Percentiles rank a stretch among this genome's conserved stretches.
Evolutionary conservation across 2,888 invertebrate genomes (phyloP).

Genomic region (Lapara coniferarum): DNA sequence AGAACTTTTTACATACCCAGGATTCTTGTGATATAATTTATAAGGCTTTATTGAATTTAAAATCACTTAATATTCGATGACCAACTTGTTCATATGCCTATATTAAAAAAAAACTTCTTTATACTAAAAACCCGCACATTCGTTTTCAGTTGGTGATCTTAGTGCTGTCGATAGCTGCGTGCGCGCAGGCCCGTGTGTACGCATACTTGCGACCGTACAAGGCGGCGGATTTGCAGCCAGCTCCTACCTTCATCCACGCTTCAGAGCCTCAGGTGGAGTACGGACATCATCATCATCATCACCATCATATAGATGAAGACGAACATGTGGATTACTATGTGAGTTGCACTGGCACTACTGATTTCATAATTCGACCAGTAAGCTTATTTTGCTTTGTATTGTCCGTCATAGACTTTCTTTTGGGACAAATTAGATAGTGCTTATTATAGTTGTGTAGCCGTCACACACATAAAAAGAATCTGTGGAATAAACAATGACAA

Average conservation of each 20-base stretch:
- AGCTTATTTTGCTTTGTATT: no score
- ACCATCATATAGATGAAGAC: constrained; percentile 72
- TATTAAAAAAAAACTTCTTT: no score
- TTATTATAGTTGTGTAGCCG: no score
- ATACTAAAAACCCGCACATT: background rate
- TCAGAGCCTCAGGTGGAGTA: constrained; percentile 56
- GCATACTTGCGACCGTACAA: constrained; percentile 48
- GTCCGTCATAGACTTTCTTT: no score
- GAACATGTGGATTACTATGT: constrained; percentile 87
- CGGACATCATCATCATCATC: constrained; percentile 66
- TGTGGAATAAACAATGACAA: no score
- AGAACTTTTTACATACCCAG: background rate
- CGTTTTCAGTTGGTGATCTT: constrained; percentile 46
- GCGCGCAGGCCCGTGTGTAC: constrained; percentile 61
- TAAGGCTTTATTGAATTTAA: no score
- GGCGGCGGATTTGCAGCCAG: constrained; percentile 54
- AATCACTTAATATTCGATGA: no score
- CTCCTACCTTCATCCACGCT: constrained; percentile 51
- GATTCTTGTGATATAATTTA: no score
- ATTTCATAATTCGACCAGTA: no score
- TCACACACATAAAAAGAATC: no score
- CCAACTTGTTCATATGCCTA: no score
- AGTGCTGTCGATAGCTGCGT: constrained; percentile 54
- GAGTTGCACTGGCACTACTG: constrained; percentile 54
- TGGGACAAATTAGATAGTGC: no score